Evolutionary conservation across 2,888 invertebrate species (phyloP), one percentile per base, ranked within the genome.

Genomic region (Brachyptera risi): DNA sequence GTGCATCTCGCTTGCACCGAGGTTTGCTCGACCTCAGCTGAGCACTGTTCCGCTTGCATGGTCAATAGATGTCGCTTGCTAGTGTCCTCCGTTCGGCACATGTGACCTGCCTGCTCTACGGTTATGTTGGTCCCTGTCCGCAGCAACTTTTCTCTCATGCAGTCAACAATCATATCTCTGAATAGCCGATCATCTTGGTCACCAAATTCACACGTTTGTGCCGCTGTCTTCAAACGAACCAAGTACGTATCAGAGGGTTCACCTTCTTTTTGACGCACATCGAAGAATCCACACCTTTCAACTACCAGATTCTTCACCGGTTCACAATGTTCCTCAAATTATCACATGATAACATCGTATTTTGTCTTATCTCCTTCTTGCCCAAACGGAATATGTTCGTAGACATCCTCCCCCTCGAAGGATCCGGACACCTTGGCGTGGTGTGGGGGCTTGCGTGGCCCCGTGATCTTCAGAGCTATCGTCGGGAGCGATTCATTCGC

Each of bases 251-350:
- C 47, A 24, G 24, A 47, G 21, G 47, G 47, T 24, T 47, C 47
- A 21, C 24, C 24, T 47, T 47, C 47, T 23, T 3, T 47, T 21
- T 47, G 47, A 7, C 23, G 21, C n/a, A 47, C 23, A n/a, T 47
- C 47, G 24, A 47, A 47, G n/a, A 21, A 47, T 21, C 24, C 24
- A 13, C 24, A 47, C n/a, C 47, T 5, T 47, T 23, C 21, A n/a
- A 47, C 47, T 23, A 47, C 47, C 19, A 47, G 24, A 47, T 47
- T 47, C 47, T 47, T 47, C 4, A 23, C 24, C 2, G 47, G 47
- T 24, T 23, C 24, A 13, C 47, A 47, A 21, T 47, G 23, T 24
- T 47, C 47, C 24, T 47, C 47, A 24, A 21, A 23, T 24, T 47
- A 24, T 17, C n/a, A n/a, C 24, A 47, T 4, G n/a, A 47, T 24